These are phyloP conservation scores for Mythimna pallens DNA, from an alignment of 2,888 invertebrate species.

Conservation along the genomic window DNA sequence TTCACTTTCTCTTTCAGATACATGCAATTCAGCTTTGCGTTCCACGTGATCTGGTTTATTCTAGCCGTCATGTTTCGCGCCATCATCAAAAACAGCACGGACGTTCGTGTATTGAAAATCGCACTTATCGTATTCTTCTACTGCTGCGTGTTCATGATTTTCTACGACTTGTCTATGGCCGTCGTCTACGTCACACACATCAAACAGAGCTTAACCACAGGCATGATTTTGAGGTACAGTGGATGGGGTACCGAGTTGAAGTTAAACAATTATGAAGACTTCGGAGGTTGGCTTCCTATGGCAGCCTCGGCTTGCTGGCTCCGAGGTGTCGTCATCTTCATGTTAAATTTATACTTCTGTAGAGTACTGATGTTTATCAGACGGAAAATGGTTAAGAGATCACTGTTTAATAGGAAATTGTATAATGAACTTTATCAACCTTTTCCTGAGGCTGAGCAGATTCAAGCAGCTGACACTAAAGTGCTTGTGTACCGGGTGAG, in stretches of 20 bases:
- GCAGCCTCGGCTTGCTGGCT: slow-evolving; percentile 78
- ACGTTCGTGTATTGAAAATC: slow-evolving; percentile 63
- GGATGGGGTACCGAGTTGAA: slow-evolving; percentile 80
- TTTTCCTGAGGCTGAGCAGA: slow-evolving; percentile 73
- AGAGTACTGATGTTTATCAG: slow-evolving; percentile 66
- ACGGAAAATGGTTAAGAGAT: slow-evolving; percentile 69
- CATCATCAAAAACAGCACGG: slow-evolving; percentile 53
- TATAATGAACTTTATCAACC: slow-evolving; percentile 66
- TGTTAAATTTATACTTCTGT: slow-evolving; percentile 77
- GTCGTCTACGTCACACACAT: slow-evolving; percentile 82
- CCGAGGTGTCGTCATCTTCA: slow-evolving; percentile 75
- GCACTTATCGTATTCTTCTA: slow-evolving; percentile 71
- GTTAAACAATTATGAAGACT: slow-evolving; percentile 72
- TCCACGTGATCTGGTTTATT: slow-evolving; percentile 77
- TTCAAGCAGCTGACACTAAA: slow-evolving; percentile 36
- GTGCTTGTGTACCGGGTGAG: slow-evolving; percentile 75
- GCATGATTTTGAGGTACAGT: slow-evolving; percentile 81
- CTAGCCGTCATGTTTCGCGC: slow-evolving; percentile 68
- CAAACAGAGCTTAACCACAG: slow-evolving; percentile 80
- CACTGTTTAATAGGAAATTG: slow-evolving; percentile 70
- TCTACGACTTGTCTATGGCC: slow-evolving; percentile 83
- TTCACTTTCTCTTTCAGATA: slow-evolving; percentile 71
- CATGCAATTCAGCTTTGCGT: slow-evolving; percentile 70
- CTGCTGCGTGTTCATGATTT: slow-evolving; percentile 65
- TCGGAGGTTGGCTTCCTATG: slow-evolving; percentile 84